phyloP scores from a whole-genome alignment of 1,140 invertebrate species.

The Micrasema longulum region DNA sequence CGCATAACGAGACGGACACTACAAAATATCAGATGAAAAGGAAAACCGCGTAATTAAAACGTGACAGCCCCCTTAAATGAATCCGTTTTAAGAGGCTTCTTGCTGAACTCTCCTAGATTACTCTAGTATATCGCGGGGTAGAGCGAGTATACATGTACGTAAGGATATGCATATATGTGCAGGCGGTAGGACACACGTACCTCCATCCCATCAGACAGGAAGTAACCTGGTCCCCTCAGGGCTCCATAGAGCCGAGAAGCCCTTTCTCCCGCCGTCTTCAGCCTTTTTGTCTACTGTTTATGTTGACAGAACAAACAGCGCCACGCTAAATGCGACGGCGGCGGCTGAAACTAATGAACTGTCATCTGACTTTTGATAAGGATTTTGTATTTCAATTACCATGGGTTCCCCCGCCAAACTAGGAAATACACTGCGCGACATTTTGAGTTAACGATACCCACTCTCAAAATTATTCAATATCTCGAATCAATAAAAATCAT shows the following conservation, averaged over 20 bases:
- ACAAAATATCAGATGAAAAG: too few relatives aligned
- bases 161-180: neutral
- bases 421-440: too few relatives aligned
- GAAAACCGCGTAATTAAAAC: too few relatives aligned
- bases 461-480: too few relatives aligned
- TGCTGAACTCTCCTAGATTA: neutral
- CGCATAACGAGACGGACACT: too few relatives aligned
- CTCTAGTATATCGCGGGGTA: neutral
- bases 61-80: neutral
- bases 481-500: too few relatives aligned
- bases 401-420: too few relatives aligned
- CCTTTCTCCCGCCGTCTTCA: neutral
- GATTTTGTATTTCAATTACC: neutral
- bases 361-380: slow-evolving; percentile 25
- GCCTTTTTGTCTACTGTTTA: slow-evolving; percentile 27
- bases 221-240: neutral
- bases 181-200: neutral
- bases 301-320: slow-evolving; percentile 18
- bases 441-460: too few relatives aligned
- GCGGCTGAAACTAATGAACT: slow-evolving; percentile 24
- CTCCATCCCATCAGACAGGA: neutral
- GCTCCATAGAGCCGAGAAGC: neutral
- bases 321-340: slow-evolving; percentile 6
- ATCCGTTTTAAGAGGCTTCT: neutral
- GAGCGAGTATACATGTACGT: neutral